Evolutionary conservation across 2,888 invertebrate species (phyloP).

Genomic region (Acanthoscelides obtectus): DNA sequence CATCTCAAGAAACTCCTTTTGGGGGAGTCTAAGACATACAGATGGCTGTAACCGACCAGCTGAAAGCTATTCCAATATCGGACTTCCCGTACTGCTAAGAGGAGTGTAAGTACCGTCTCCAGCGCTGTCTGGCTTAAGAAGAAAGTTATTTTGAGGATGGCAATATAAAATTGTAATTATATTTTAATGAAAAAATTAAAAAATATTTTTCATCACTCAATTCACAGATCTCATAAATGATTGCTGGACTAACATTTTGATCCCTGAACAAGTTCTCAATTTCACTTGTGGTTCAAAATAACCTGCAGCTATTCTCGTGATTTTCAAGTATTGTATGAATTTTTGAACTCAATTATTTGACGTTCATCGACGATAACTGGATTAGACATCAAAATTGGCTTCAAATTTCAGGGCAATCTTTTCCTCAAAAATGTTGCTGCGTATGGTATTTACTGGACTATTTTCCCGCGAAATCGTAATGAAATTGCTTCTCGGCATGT

Average conservation of each 20-base stretch:
- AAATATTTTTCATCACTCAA: slow-evolving; percentile 4
- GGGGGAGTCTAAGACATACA: slow-evolving; percentile 24
- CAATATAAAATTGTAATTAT: slow-evolving; percentile 7
- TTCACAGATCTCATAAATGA: neutral
- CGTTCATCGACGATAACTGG: too few species aligned
- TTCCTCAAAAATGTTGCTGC: too few species aligned
- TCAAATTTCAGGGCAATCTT: too few species aligned
- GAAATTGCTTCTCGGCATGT: neutral
- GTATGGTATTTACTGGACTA: too few species aligned
- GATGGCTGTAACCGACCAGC: slow-evolving; percentile 7
- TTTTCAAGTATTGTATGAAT: too few species aligned
- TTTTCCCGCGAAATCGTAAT: neutral
- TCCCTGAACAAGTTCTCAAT: too few species aligned
- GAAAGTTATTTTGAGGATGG: slow-evolving; percentile 6
- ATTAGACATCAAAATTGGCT: too few species aligned
- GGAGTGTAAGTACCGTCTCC: slow-evolving; percentile 8
- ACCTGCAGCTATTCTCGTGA: too few species aligned
- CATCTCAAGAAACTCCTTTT: slow-evolving; percentile 24
- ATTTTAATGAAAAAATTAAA: slow-evolving; percentile 4
- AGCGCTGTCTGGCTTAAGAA: slow-evolving; percentile 6
- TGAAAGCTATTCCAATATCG: slow-evolving; percentile 9
- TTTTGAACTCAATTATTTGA: too few species aligned
- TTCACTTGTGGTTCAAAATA: too few species aligned
- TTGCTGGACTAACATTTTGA: too few species aligned
- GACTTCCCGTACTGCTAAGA: slow-evolving; percentile 10